Conservation (phyloP, 2,888 invertebrate genomes). For the Drosophila melanosoma region DNA sequence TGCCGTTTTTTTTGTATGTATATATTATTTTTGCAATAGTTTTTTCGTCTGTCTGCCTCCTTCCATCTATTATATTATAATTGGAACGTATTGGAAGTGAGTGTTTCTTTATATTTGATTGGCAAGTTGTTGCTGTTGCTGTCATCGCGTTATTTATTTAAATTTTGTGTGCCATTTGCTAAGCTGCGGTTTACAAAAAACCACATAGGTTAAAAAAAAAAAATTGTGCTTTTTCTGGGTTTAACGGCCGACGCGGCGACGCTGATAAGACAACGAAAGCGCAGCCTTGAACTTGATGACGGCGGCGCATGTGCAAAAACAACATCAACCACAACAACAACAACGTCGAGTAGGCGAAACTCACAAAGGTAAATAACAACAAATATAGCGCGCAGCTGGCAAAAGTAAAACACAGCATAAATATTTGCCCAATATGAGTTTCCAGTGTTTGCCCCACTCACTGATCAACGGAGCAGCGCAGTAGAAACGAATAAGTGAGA, state of each 20-base stretch:
- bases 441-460: slow-evolving; percentile 60
- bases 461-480: slow-evolving; percentile 41
- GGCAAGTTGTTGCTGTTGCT: slow-evolving; percentile 30
- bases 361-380: slow-evolving; percentile 58
- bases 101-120: slow-evolving; percentile 40
- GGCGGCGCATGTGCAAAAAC: slow-evolving; percentile 51
- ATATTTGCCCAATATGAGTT: slow-evolving; percentile 65
- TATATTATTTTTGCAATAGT: slow-evolving; percentile 17
- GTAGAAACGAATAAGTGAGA: slow-evolving; percentile 5
- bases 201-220: too few species aligned
- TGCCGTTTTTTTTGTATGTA: slow-evolving; percentile 15
- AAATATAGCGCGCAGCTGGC: slow-evolving; percentile 48
- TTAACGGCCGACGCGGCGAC: slow-evolving; percentile 61
- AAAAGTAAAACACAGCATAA: slow-evolving; percentile 60
- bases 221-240: slow-evolving; percentile 35
- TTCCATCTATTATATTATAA: slow-evolving; percentile 16
- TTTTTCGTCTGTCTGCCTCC: slow-evolving; percentile 5
- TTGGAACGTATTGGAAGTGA: slow-evolving; percentile 36
- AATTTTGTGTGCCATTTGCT: slow-evolving; percentile 52
- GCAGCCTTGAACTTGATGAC: slow-evolving; percentile 72
- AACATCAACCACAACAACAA: slow-evolving; percentile 28
- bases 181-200: slow-evolving; percentile 41
- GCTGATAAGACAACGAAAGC: slow-evolving; percentile 68
- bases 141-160: slow-evolving; percentile 62
- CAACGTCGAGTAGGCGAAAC: slow-evolving; percentile 35